Conservation (phyloP, 2,888 invertebrate species). For the Zootermopsis nevadensis region DNA sequence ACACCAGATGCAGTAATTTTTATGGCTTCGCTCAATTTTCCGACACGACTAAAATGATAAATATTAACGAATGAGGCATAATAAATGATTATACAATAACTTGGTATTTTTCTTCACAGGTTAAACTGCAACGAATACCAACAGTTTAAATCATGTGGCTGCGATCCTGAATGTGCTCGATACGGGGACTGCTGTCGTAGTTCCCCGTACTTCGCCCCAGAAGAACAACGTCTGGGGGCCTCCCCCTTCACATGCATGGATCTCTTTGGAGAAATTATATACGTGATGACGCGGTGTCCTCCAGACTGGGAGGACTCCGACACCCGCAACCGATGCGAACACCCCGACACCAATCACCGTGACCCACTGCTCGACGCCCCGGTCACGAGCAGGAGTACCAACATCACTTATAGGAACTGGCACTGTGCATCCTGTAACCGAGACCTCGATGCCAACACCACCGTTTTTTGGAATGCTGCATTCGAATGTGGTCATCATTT, state of each 20-base stretch:
- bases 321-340: neutral
- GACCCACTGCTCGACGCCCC: conserved; percentile 17
- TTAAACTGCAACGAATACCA: neutral
- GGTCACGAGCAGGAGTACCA: neutral
- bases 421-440: conserved; percentile 11
- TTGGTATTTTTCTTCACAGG: neutral
- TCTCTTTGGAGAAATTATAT: neutral
- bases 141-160: neutral
- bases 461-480: neutral
- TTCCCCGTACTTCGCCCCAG: neutral
- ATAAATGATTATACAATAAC: no score
- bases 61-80: no score
- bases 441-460: neutral
- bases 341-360: neutral
- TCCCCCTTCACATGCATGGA: neutral
- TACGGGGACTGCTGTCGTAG: conserved; percentile 19
- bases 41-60: no score
- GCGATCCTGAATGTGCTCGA: conserved; percentile 1
- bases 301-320: neutral
- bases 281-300: neutral
- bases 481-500: neutral
- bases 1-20: no score
- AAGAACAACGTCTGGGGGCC: conserved; percentile 5
- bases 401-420: conserved; percentile 9
- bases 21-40: no score